Conservation (phyloP, 2,888 invertebrate genomes). For the Nephrocerus scutellatus region DNA sequence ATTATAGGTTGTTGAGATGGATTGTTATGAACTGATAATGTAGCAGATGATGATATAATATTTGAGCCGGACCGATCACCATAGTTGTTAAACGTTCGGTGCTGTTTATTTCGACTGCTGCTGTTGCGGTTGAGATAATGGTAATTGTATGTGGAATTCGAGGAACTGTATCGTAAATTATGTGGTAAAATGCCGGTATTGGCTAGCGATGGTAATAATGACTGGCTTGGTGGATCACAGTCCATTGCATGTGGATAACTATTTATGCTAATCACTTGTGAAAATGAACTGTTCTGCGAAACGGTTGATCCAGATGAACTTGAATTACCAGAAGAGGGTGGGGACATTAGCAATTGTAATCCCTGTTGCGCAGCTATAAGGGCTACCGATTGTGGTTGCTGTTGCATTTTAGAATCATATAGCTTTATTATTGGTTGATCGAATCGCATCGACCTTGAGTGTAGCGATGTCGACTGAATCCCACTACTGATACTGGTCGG, state of each 20-base stretch:
- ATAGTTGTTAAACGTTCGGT: constrained; percentile 15
- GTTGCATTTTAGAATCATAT: constrained; percentile 27
- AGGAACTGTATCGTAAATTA: constrained; percentile 18
- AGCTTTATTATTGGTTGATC: constrained; percentile 29
- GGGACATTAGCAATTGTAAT: constrained; percentile 32
- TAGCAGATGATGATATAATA: constrained; percentile 17
- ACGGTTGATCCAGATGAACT: constrained; percentile 22
- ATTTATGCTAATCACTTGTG: constrained; percentile 24
- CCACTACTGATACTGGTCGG: constrained; percentile 15
- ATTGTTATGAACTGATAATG: constrained; percentile 21
- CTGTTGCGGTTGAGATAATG: constrained; percentile 26
- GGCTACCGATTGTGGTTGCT: constrained; percentile 27
- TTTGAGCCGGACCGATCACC: constrained; percentile 12
- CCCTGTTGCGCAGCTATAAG: constrained; percentile 32
- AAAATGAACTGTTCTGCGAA: constrained; percentile 22
- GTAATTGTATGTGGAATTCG: constrained; percentile 23
- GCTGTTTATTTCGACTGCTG: constrained; percentile 17
- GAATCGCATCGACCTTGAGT: constrained; percentile 22
- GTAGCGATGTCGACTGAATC: constrained; percentile 14
- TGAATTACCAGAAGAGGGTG: constrained; percentile 25
- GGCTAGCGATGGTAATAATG: constrained; percentile 12
- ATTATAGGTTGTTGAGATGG: constrained; percentile 3
- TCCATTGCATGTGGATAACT: constrained; percentile 62
- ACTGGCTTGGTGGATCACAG: constrained; percentile 62
- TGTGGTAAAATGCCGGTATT: constrained; percentile 9